Evolutionary conservation across 2,113 vertebrate species (phyloP).

Genomic region (Lucifuga dentata): DNA sequence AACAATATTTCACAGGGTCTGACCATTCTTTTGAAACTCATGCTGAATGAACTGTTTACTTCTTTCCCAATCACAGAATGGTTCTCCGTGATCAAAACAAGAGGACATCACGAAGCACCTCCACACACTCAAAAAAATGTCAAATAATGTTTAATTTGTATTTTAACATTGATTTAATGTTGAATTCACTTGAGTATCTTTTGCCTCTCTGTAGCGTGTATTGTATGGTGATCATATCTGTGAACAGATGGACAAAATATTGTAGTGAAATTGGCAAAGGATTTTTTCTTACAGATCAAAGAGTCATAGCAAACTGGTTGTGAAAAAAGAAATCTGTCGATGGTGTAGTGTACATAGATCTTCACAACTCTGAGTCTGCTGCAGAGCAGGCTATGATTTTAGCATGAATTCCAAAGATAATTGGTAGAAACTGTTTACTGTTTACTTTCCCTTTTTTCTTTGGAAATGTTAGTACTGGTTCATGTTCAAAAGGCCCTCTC

Average conservation of each 20-base stretch:
- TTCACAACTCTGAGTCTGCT: constrained; percentile 75
- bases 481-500: constrained; percentile 69
- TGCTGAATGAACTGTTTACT: constrained; percentile 66
- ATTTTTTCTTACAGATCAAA: constrained; percentile 55
- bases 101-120: constrained; percentile 65
- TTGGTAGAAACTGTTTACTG: constrained; percentile 85
- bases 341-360: constrained; percentile 85
- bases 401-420: constrained; percentile 88
- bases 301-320: constrained; percentile 76
- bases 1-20: constrained; percentile 66
- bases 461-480: constrained; percentile 80
- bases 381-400: constrained; percentile 75
- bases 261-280: constrained; percentile 71
- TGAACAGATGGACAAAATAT: constrained; percentile 80
- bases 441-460: constrained; percentile 67
- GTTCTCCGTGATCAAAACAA: constrained; percentile 50
- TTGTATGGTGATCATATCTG: constrained; percentile 80
- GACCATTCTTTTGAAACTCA: constrained; percentile 75
- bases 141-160: constrained; percentile 80
- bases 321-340: constrained; percentile 73
- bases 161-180: constrained; percentile 82
- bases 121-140: constrained; percentile 70
- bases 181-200: constrained; percentile 82
- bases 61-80: constrained; percentile 50
- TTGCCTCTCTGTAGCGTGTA: constrained; percentile 82